Evolutionary conservation across 2,888 invertebrate species (phyloP).

Genomic region (Torymus aiolomorphi): DNA sequence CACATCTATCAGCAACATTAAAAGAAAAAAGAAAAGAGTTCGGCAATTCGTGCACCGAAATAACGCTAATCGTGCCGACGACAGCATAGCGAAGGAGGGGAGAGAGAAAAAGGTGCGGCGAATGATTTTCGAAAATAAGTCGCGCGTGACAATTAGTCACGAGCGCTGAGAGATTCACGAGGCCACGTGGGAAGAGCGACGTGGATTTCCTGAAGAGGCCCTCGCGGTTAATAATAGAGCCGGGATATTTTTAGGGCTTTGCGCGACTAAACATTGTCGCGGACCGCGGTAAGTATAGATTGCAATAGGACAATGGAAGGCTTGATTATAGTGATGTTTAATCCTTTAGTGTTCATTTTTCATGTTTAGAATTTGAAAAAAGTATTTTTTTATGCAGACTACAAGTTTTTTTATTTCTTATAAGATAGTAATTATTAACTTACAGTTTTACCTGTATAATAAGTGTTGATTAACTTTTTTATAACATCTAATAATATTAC

Average conservation of each 20-base stretch:
- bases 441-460: too few relatives aligned
- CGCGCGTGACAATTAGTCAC: conserved; percentile 46
- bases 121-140: conserved; percentile 47
- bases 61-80: conserved; percentile 21
- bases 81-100: conserved; percentile 2
- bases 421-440: too few relatives aligned
- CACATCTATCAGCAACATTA: too few relatives aligned
- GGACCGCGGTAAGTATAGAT: too few relatives aligned
- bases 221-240: conserved; percentile 34
- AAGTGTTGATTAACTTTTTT: too few relatives aligned
- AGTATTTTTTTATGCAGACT: too few relatives aligned
- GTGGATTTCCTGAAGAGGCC: conserved; percentile 6
- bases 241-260: not conserved
- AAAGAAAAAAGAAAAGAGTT: not conserved
- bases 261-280: not conserved
- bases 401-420: too few relatives aligned
- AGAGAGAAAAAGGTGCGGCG: not conserved
- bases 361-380: too few relatives aligned
- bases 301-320: too few relatives aligned
- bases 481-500: too few relatives aligned
- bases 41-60: conserved; percentile 1
- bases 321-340: too few relatives aligned
- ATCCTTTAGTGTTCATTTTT: too few relatives aligned
- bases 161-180: conserved; percentile 46
- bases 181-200: not conserved